These are phyloP conservation scores for Anguilla anguilla DNA, from an alignment of 2,797 vertebrate genomes.

Conservation along the genomic window DNA sequence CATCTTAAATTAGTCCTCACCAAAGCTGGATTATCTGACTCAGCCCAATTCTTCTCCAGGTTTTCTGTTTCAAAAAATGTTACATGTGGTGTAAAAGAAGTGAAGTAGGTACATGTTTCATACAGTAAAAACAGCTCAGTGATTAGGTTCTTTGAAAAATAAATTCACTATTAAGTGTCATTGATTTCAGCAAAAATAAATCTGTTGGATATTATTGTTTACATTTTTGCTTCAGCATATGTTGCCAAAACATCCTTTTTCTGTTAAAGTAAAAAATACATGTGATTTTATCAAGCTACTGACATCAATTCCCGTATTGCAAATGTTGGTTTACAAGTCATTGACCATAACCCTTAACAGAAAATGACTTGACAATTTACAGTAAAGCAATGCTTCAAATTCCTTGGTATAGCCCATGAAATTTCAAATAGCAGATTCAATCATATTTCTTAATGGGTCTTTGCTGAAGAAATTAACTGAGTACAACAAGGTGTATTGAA, in stretches of 20 bases:
- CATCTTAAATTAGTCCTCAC: slow-evolving; percentile 26
- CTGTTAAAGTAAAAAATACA: neutral
- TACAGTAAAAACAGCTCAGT: slow-evolving; percentile 16
- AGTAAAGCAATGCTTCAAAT: slow-evolving; percentile 7
- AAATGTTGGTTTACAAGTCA: neutral
- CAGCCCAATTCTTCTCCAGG: slow-evolving; percentile 21
- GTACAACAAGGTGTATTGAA: slow-evolving; percentile 34
- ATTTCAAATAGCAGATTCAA: slow-evolving; percentile 16
- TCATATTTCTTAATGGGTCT: slow-evolving; percentile 27
- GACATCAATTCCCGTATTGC: neutral
- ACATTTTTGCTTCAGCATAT: too few species aligned
- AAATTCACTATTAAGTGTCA: slow-evolving; percentile 22
- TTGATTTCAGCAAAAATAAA: neutral
- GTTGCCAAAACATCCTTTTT: neutral
- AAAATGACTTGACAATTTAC: slow-evolving; percentile 11
- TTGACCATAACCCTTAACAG: neutral
- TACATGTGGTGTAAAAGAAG: slow-evolving; percentile 17
- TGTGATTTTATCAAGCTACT: slow-evolving; percentile 9
- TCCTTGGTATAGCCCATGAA: neutral
- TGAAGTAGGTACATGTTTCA: slow-evolving; percentile 1
- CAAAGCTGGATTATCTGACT: slow-evolving; percentile 33
- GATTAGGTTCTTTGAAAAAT: slow-evolving; percentile 23
- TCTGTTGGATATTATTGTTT: neutral
- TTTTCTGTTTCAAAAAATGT: slow-evolving; percentile 22
- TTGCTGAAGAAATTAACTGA: slow-evolving; percentile 27